Percentiles rank a stretch among this genome's conserved stretches.
Evolutionary conservation across 2,113 vertebrate species (phyloP).

Genomic region (Tringa solitaria): DNA sequence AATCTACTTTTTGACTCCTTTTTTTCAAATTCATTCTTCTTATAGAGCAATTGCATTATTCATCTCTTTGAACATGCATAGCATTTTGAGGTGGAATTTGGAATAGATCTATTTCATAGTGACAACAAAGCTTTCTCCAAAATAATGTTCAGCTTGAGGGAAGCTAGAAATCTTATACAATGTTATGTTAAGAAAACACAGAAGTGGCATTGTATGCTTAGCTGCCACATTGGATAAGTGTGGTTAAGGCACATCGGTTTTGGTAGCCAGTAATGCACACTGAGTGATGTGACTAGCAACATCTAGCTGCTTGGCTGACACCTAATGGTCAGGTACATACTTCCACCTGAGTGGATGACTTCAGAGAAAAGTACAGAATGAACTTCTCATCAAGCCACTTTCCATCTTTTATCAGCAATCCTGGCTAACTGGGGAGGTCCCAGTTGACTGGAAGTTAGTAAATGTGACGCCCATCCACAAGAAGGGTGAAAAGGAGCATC

Average conservation of each 20-base stretch:
- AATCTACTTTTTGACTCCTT: neutral
- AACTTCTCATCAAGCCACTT: neutral
- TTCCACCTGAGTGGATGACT: neutral
- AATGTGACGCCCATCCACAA: neutral
- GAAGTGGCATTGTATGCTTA: neutral
- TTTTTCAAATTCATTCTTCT: neutral
- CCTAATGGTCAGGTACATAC: neutral
- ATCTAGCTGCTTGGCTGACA: neutral
- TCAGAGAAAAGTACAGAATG: neutral
- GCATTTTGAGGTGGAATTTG: neutral
- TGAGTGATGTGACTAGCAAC: neutral
- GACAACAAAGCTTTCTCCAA: neutral
- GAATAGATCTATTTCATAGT: neutral
- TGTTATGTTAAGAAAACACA: neutral
- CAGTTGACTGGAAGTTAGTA: neutral
- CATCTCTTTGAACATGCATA: neutral
- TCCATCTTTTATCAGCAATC: neutral
- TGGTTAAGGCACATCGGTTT: neutral
- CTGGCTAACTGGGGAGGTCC: neutral
- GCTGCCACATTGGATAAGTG: neutral
- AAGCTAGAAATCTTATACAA: neutral
- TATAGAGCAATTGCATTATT: conserved; percentile 13
- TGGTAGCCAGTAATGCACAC: neutral
- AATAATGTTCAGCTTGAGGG: neutral
- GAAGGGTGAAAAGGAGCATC: neutral